Conservation (phyloP, 2,888 invertebrate species). For the Aphodius sticticus region DNA sequence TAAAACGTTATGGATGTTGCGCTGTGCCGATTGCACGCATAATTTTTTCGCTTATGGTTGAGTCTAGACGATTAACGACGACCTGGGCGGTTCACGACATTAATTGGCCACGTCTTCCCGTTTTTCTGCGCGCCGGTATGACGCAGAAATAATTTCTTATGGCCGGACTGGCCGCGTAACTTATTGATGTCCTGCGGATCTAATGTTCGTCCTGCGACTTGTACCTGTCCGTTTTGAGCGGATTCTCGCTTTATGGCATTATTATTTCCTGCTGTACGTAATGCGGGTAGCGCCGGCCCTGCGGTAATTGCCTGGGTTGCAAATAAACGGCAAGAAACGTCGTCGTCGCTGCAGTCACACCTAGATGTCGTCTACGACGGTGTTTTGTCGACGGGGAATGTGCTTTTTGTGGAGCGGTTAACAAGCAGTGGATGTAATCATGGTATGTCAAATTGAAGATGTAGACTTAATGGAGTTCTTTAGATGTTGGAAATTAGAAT, state of each 20-base stretch:
- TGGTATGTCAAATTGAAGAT: too few relatives aligned
- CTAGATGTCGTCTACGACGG: too few relatives aligned
- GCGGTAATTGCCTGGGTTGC: not conserved
- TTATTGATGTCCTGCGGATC: too few relatives aligned
- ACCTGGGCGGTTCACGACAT: slow-evolving; percentile 16
- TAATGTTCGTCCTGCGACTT: slow-evolving; percentile 19
- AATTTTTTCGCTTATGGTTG: slow-evolving; percentile 26
- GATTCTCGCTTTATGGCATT: slow-evolving; percentile 15
- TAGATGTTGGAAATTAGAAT: too few relatives aligned
- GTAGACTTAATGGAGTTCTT: too few relatives aligned
- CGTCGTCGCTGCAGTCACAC: not conserved
- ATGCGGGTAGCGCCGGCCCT: not conserved
- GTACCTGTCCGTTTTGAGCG: slow-evolving; percentile 11
- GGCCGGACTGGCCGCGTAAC: too few relatives aligned
- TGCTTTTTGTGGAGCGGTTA: too few relatives aligned
- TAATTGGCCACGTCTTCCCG: too few relatives aligned
- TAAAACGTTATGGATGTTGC: slow-evolving; percentile 28
- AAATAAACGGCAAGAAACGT: slow-evolving; percentile 8
- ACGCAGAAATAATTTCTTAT: too few relatives aligned
- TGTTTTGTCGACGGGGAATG: too few relatives aligned
- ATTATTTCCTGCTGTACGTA: not conserved
- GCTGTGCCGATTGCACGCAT: slow-evolving; percentile 17
- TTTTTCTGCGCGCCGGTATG: too few relatives aligned
- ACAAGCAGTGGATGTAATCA: too few relatives aligned
- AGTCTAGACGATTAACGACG: slow-evolving; percentile 32